Evolutionary conservation across 2,888 invertebrate species (phyloP), one percentile per base, ranked within the genome.

Genomic region (Patella depressa): DNA sequence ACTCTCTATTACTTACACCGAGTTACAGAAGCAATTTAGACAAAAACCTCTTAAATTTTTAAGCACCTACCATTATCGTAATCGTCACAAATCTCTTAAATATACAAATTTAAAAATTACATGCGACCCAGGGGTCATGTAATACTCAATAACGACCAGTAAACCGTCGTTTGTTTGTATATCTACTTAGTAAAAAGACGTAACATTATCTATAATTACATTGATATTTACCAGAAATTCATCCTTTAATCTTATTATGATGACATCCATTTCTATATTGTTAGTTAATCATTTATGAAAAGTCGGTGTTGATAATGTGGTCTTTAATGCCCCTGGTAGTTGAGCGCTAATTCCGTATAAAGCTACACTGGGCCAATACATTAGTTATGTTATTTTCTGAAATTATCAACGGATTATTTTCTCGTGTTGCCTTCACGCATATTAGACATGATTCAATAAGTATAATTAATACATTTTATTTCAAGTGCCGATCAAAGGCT

Each of bases 371-470:
- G 65, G 19, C 19, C 24, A 65, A 19, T 65, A 24, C 24, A 65
- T 65, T 65, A 24, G 24, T 65, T 19, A 65, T 65, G 24, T 65
- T 65, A 65, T 65, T 65, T 65, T 65, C 19, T 65, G 19, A 65
- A 24, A 65, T 65, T 65, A 65, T 19, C 65, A 24, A 12, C 24
- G 9, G 65, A 65, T 65, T 65, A 65, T 24, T 65, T 65, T 65
- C 11, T 65, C 65, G 19, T 65, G 65, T 65, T 65, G 65, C 24
- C 19, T 65, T 65, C 65, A 65, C 65, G 65, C 65, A 65, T 14
- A 65, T 65, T 65, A 65, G 65, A 65, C 24, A 65, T 65, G 65
- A 24, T 65, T 24, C 65, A 65, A 65, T 65, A 65, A 65, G 24
- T 24, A 65, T 65, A 65, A 65, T 65, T 65, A 65, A 65, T 65